These are phyloP conservation scores for Brachyptera risi DNA, from an alignment of 2,888 invertebrate species.

Conservation along the genomic window DNA sequence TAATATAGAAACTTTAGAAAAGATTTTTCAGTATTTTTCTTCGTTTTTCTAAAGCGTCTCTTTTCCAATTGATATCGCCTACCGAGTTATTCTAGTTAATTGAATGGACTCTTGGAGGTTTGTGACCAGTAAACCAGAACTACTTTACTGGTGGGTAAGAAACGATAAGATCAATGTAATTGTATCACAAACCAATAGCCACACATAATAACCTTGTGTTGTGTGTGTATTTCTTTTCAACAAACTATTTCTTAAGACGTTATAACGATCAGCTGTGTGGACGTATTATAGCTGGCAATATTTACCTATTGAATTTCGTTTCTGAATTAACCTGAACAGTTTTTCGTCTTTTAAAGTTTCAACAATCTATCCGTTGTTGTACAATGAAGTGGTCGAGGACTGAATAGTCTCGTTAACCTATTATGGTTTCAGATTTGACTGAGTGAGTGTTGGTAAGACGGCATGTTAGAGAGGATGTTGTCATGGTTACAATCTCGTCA, in stretches of 20 bases:
- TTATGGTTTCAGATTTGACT: not conserved
- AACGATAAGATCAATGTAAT: conserved; percentile 6
- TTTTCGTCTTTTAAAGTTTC: conserved; percentile 12
- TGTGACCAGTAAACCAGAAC: not conserved
- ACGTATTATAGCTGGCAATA: conserved; percentile 22
- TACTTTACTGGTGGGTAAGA: not conserved
- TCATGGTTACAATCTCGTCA: too few relatives aligned
- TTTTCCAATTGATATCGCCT: conserved; percentile 7
- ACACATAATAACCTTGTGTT: conserved; percentile 11
- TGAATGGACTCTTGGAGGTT: not conserved
- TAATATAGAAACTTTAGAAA: too few relatives aligned
- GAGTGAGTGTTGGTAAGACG: not conserved
- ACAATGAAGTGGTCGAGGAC: conserved; percentile 15
- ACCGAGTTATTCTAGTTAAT: conserved; percentile 5
- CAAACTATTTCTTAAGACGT: not conserved
- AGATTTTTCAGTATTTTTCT: not conserved
- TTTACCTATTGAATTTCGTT: conserved; percentile 25
- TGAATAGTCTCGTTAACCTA: conserved; percentile 11
- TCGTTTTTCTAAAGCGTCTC: not conserved
- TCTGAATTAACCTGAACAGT: conserved; percentile 18
- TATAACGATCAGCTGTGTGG: not conserved
- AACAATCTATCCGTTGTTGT: not conserved
- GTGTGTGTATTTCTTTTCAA: not conserved
- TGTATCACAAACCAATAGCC: conserved; percentile 16
- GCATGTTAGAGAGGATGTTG: too few relatives aligned